Base-by-base conservation (phyloP, 1,140 invertebrate species). In the Coptotermes formosanus region DNA sequence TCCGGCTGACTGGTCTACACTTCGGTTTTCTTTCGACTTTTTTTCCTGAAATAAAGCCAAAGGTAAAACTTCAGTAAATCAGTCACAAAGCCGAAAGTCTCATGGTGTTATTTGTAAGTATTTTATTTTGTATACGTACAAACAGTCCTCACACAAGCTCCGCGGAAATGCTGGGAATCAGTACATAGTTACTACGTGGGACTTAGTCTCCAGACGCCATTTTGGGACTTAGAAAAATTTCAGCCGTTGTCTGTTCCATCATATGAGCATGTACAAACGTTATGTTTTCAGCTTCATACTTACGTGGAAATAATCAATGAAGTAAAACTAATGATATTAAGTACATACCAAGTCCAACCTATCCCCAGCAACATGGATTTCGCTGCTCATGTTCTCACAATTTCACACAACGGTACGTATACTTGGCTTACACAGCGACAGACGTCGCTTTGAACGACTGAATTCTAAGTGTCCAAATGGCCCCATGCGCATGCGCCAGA, bases 201-300 rank as follows among this genome's bases (percentile, higher is more conserved):
- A 94, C 93, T 94, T 94, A 93, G 93, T 92, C 92, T 92, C 93
- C 94, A 81, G 95, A 94, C 95, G 95, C 95, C 95, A 95, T 95
- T 94, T 95, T 95, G 93, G 94, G 94, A 95, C 94, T 95, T 96
- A 95, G 94, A 95, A 95, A 95, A 95, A 92, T 95, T 95, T 94
- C 91, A 92, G 44, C 45, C 83, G 48, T 52, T 84, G 83, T 52
- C 38, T 84, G 44, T 84, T 25, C 23, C n/a, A 84, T 52, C 55
- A 48, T 48, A 52, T 32, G 52, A 21, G 59, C 82, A 83, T 19
- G 43, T 83, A 83, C 43, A 75, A 75, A n/a, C 64, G 6, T 75
- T 75, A 3, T 14, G 14, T 75, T 75, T 9, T 14, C 64, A 75
- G 64, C 25, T 2, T 75, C n/a, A n/a, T 30, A 75, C 14, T 30